Base-by-base conservation (phyloP, 35 echinoderm and acorn worm species). In the Apostichopus californicus region DNA sequence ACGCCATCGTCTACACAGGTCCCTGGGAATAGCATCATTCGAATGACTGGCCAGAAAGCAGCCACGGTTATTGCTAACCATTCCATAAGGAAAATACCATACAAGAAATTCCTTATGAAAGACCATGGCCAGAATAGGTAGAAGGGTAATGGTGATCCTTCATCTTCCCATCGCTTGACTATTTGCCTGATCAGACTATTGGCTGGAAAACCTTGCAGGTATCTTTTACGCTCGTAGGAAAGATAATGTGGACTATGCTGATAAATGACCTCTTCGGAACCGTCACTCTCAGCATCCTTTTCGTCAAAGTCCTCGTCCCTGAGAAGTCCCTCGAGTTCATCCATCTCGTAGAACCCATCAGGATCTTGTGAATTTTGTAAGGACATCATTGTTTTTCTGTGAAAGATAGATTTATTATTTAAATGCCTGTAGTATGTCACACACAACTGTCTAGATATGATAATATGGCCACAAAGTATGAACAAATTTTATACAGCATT, bases 111-210 rank as follows among this genome's bases (percentile, higher is more conserved):
- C 68, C 86, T 89, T 55, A 89, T 89, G 57, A 65, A 65, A 10
- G 86, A 34, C 86, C 86, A 89, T 26, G 86, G 86, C 86, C 86
- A 89, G 54, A 89, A 89, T 64, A 89, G 5, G 63, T 89, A 89
- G n/a, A 34, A 54, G 9, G 86, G 86, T 9, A 89, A 20, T 0
- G 61, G 24, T 5, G 86, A 18, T 68, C 63, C 86, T 55, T 89
- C 86, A 11, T 73, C 64, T n/a, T 89, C 61, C 64, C 58, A 73
- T 53, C 68, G 10, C 7, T 55, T 60, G 61, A 66, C 68, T 26
- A 89, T 89, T 57, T 89, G 86, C 24, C 63, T 64, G 28, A 73
- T 46, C 23, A 72, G 23, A 52, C 86, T 89, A 20, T 63, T 64
- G 60, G 86, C 12, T 89, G 86, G 60, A 89, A 72, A 66, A 21